Base-by-base conservation (phyloP, 2,797 vertebrate genomes). In the Knipowitschia caucasica region DNA sequence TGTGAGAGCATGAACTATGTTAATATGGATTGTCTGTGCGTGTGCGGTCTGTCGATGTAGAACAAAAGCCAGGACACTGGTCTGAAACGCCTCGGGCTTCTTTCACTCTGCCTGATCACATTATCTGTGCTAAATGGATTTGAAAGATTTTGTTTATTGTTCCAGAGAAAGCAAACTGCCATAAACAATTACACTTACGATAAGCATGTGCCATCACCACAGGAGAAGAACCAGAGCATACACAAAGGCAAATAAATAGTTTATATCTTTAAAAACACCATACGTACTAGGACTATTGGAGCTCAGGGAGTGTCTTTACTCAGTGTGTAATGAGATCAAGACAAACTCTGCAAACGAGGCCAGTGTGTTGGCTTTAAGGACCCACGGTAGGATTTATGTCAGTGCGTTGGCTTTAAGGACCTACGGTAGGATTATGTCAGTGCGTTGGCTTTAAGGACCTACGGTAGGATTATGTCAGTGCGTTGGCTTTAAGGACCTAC, bases 71-170 rank as follows among this genome's bases (percentile, higher is more conserved):
- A 75, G 79, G 70, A 46, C 60, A 79, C 33, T 25, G 8, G 59
- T 80, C 72, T 82, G 49, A 62, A 51, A 21, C 0, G 71, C 76
- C 66, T 12, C 0, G 1, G 62, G 80, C 69, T 64, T 42, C 60
- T 59, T 56, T 70, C 68, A 55, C 67, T 74, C 66, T 17, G 61
- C 51, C 51, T 82, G 65, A 84, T 80, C 71, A 60, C 59, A 80
- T 87, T 85, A 85, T 66, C 68, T 53, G 53, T 59, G 63, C 68
- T 53, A 74, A 83, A 83, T 58, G 46, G 62, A 77, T 81, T 82
- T 77, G 64, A 84, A 81, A 80, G 75, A 64, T 78, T 77, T 62
- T 73, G 67, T 75, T 83, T 80, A 84, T 75, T 70, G 74, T 29
- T 40, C 58, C 71, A 73, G 70, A 78, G 73, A 77, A 74, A 77